Conservation (phyloP, 2,797 vertebrate species). For the Sebastes itinus region DNA sequence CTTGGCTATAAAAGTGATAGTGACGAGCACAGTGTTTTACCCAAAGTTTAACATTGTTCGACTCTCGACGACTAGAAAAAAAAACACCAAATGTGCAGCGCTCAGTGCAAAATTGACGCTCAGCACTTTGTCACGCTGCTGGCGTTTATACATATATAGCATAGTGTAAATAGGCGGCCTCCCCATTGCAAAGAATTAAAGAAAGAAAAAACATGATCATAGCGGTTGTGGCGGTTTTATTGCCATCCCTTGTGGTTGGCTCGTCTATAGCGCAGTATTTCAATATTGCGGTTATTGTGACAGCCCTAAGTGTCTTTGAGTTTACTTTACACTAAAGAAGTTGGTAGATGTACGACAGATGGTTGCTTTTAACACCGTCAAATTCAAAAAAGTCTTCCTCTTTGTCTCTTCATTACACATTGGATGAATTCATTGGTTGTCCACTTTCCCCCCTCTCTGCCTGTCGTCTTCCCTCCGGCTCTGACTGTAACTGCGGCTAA, state of each 20-base stretch:
- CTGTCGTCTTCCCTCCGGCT: slow-evolving; percentile 30
- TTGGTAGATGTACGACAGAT: neutral
- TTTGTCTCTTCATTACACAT: slow-evolving; percentile 5
- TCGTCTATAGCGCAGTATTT: rapidly evolving
- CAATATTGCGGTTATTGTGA: neutral
- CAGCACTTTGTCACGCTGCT: rapidly evolving
- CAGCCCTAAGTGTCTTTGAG: neutral
- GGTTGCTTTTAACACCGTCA: neutral
- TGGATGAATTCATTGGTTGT: slow-evolving; percentile 10
- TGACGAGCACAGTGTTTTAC: too few species aligned
- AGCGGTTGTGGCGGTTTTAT: too few species aligned
- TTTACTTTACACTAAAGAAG: neutral
- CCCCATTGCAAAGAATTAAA: too few species aligned
- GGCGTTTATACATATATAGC: too few species aligned
- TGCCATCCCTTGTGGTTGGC: too few species aligned
- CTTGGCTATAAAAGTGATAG: too few species aligned
- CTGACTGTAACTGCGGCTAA: slow-evolving; percentile 13
- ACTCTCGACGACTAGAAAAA: too few species aligned
- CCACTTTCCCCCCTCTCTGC: neutral
- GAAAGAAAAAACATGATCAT: too few species aligned
- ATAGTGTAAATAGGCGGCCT: too few species aligned
- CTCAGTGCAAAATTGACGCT: too few species aligned
- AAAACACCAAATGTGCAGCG: too few species aligned
- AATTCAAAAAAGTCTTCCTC: neutral
- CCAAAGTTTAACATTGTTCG: too few species aligned